Conservation (phyloP, 2,113 vertebrate genomes). For the Micromys minutus region DNA sequence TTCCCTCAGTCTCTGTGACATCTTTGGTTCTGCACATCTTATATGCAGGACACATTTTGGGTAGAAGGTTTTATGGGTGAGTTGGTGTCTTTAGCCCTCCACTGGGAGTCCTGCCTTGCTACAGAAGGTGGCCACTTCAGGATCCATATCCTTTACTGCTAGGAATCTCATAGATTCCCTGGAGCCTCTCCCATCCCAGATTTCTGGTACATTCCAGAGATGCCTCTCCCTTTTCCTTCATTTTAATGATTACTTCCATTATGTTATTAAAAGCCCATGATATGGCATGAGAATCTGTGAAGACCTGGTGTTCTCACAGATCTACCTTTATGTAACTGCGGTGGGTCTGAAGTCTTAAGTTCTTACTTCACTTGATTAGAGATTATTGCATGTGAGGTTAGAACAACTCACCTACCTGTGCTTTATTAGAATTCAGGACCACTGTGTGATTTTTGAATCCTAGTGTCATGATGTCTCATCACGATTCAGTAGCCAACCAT, state of each 20-base stretch:
- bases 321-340: not conserved
- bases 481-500: not conserved
- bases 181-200: no score
- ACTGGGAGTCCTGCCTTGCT: no score
- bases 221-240: not conserved
- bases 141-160: no score
- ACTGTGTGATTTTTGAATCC: not conserved
- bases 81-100: no score
- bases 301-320: not conserved
- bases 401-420: not conserved
- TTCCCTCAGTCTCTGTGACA: no score
- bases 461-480: not conserved
- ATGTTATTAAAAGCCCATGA: constrained; percentile 9
- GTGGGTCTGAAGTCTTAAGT: not conserved
- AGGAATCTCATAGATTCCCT: no score
- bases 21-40: no score
- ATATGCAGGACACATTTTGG: no score
- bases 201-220: no score
- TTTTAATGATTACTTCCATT: not conserved
- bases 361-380: constrained; percentile 57
- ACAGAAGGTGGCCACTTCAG: no score
- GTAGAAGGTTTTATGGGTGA: no score
- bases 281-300: not conserved
- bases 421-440: not conserved
- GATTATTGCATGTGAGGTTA: not conserved